Conservation (phyloP, 2,888 invertebrate species). For the Noctua fimbriata region DNA sequence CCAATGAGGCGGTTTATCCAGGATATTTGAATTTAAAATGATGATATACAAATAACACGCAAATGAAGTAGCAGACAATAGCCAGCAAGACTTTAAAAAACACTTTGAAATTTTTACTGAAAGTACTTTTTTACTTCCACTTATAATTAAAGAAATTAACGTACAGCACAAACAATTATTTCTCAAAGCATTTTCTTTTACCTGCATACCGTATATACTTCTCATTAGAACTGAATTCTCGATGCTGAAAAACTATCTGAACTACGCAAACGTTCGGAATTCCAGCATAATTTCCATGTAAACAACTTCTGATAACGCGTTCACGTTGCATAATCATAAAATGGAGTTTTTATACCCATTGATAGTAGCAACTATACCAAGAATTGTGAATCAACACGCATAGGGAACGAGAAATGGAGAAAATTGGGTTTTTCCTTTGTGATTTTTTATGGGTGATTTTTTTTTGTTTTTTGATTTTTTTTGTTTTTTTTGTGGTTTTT, state of each 20-base stretch:
- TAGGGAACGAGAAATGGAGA: not conserved
- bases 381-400: slow-evolving; percentile 60
- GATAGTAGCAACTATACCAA: slow-evolving; percentile 42
- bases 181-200: not conserved
- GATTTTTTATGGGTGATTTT: too few relatives aligned
- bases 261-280: slow-evolving; percentile 34
- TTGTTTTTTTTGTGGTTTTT: too few relatives aligned
- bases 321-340: slow-evolving; percentile 62
- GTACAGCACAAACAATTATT: not conserved
- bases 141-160: slow-evolving; percentile 5
- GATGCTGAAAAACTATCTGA: slow-evolving; percentile 52
- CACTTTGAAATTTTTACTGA: not conserved
- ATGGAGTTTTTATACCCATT: slow-evolving; percentile 57
- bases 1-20: too few relatives aligned
- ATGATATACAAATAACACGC: not conserved
- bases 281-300: slow-evolving; percentile 64
- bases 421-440: not conserved
- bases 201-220: slow-evolving; percentile 13
- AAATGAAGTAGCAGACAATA: too few relatives aligned
- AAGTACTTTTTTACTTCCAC: not conserved
- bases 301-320: slow-evolving; percentile 53
- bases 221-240: slow-evolving; percentile 47
- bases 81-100: too few relatives aligned
- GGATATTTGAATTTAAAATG: too few relatives aligned
- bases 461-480: too few relatives aligned